Percentiles rank a stretch among this genome's conserved stretches.
Evolutionary conservation across 2,113 vertebrate species (phyloP).

Genomic region (Notothenia coriiceps): DNA sequence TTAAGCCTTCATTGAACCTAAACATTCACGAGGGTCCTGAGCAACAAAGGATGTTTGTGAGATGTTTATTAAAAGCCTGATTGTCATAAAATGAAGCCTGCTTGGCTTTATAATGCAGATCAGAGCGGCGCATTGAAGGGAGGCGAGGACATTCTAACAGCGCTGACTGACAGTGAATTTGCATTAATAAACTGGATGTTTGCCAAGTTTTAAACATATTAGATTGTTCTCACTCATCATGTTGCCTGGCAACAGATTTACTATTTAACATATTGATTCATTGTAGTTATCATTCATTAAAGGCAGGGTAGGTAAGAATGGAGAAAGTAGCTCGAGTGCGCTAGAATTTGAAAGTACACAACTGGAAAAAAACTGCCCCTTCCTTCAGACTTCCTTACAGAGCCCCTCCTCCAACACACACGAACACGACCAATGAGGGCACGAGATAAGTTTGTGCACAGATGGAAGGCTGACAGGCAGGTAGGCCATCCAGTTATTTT

Average conservation of each 20-base stretch:
- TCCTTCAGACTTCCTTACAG: too few relatives aligned
- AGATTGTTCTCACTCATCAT: conserved; percentile 20
- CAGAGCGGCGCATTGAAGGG: neutral
- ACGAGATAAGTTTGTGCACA: too few relatives aligned
- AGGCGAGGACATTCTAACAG: conserved; percentile 28
- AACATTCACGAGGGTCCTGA: conserved; percentile 13
- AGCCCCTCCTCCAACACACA: too few relatives aligned
- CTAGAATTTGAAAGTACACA: too few relatives aligned
- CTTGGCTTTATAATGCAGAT: conserved; percentile 11
- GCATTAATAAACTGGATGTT: conserved; percentile 31
- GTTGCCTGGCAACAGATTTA: conserved; percentile 23
- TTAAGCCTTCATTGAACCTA: conserved; percentile 27
- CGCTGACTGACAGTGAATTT: conserved; percentile 24
- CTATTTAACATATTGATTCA: neutral
- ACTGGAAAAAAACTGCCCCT: too few relatives aligned
- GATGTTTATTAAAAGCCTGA: conserved; percentile 40
- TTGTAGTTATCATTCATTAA: neutral
- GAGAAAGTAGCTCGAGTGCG: too few relatives aligned
- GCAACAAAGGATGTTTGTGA: conserved; percentile 10
- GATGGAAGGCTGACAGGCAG: too few relatives aligned
- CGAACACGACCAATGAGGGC: too few relatives aligned
- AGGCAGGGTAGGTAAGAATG: too few relatives aligned
- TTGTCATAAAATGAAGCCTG: conserved; percentile 21
- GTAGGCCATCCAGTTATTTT: too few relatives aligned
- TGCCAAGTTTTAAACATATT: conserved; percentile 22